These are phyloP conservation scores for Desoria tigrina DNA, from an alignment of 2,888 invertebrate genomes.

Conservation along the genomic window DNA sequence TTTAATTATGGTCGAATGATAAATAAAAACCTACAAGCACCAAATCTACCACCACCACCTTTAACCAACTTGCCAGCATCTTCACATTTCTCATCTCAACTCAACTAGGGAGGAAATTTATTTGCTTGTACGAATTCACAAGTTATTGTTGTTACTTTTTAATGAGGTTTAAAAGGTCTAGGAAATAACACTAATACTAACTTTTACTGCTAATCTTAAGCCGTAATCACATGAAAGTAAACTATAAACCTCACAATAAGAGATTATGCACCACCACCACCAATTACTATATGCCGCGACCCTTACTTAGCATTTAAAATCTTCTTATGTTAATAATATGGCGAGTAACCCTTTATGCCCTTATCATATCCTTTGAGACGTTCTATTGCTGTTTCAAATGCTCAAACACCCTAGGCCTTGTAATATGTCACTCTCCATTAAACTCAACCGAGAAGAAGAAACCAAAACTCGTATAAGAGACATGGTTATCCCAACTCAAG, in stretches of 20 bases:
- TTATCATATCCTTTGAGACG: too few relatives aligned
- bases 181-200: not conserved
- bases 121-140: constrained; percentile 17
- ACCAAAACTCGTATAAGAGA: not conserved
- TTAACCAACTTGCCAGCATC: too few relatives aligned
- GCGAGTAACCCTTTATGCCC: too few relatives aligned
- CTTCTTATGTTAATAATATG: too few relatives aligned
- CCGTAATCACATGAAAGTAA: not conserved
- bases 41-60: too few relatives aligned
- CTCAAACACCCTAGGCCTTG: constrained; percentile 6
- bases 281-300: too few relatives aligned
- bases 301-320: too few relatives aligned
- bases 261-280: too few relatives aligned
- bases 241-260: not conserved
- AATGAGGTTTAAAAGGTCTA: constrained; percentile 11
- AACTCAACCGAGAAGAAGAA: not conserved
- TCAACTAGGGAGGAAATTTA: constrained; percentile 13
- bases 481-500: too few relatives aligned
- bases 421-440: constrained; percentile 19
- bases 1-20: constrained; percentile 17
- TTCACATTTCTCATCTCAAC: too few relatives aligned
- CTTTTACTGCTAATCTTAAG: not conserved
- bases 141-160: constrained; percentile 24
- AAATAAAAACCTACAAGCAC: constrained; percentile 15
- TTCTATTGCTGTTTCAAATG: not conserved